A percentile compares a stretch with the other conserved stretches of the same genome.
Evolutionary conservation across 1,140 invertebrate genomes (phyloP).

Genomic region (Schlechtendalia chinensis): DNA sequence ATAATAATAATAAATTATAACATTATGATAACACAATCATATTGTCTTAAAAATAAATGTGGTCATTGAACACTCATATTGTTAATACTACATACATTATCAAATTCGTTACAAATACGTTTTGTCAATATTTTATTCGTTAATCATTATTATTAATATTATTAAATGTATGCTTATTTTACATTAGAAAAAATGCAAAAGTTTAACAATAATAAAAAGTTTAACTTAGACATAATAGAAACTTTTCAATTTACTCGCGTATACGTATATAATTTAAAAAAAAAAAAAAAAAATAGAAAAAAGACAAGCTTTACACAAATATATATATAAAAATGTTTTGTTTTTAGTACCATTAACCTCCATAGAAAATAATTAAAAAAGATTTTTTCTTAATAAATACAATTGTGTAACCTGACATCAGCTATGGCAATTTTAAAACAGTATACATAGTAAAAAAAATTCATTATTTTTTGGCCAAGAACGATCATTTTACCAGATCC

Average conservation of each 20-base stretch:
- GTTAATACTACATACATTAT: conserved; percentile 4
- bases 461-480: too few species aligned
- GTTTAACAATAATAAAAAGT: conserved; percentile 32
- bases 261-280: conserved; percentile 25
- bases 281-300: conserved; percentile 41
- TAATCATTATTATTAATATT: too few species aligned
- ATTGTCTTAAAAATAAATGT: conserved; percentile 28
- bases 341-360: conserved; percentile 16
- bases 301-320: conserved; percentile 17
- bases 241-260: conserved; percentile 44
- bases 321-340: conserved; percentile 4
- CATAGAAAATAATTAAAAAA: background rate
- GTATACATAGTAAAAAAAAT: background rate
- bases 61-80: conserved; percentile 15
- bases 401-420: background rate
- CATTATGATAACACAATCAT: conserved; percentile 2
- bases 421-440: background rate
- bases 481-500: conserved; percentile 38
- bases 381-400: background rate
- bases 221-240: conserved; percentile 43
- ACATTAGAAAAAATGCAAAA: conserved; percentile 25
- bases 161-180: conserved; percentile 15
- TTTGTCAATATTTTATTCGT: conserved; percentile 6
- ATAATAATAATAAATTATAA: conserved; percentile 15
- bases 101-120: conserved; percentile 6